phyloP scores from a whole-genome alignment of 1,140 invertebrate genomes.

The Lordiphosa mommai region DNA sequence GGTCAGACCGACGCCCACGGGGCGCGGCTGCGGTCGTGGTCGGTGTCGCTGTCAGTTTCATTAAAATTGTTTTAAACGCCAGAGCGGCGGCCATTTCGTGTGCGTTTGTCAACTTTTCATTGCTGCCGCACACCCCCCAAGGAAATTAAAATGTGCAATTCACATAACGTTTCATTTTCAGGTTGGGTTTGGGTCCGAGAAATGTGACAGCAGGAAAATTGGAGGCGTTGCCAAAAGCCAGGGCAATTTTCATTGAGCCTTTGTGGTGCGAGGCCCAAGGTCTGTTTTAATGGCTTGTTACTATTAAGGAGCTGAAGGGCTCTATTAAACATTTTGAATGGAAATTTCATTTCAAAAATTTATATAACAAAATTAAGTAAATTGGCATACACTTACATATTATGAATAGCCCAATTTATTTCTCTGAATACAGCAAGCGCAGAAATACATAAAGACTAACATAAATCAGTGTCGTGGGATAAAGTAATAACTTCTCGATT shows the following conservation, averaged over 20 bases:
- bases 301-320: too few species aligned
- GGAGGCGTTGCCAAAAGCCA: constrained; percentile 11
- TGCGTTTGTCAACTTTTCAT: constrained; percentile 35
- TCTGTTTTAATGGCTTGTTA: neutral
- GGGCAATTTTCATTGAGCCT: constrained; percentile 21
- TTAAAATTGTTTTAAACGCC: constrained; percentile 60
- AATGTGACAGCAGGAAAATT: constrained; percentile 5
- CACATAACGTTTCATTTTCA: constrained; percentile 36
- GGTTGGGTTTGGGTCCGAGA: too few species aligned
- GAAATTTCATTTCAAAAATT: too few species aligned
- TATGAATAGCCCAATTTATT: too few species aligned
- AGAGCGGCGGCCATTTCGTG: constrained; percentile 47
- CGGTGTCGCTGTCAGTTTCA: constrained; percentile 49
- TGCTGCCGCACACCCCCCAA: constrained; percentile 47
- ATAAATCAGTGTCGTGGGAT: too few species aligned
- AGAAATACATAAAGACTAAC: too few species aligned
- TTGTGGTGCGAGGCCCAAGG: neutral
- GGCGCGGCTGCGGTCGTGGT: constrained; percentile 12
- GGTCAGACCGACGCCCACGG: neutral
- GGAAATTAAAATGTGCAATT: constrained; percentile 74
- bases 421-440: too few species aligned
- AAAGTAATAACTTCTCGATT: too few species aligned
- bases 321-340: too few species aligned
- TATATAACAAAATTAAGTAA: too few species aligned
- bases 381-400: too few species aligned